Evolutionary conservation across 2,113 vertebrate species (phyloP), one percentile per base, ranked within the genome.

Genomic region (Pao palembangensis): DNA sequence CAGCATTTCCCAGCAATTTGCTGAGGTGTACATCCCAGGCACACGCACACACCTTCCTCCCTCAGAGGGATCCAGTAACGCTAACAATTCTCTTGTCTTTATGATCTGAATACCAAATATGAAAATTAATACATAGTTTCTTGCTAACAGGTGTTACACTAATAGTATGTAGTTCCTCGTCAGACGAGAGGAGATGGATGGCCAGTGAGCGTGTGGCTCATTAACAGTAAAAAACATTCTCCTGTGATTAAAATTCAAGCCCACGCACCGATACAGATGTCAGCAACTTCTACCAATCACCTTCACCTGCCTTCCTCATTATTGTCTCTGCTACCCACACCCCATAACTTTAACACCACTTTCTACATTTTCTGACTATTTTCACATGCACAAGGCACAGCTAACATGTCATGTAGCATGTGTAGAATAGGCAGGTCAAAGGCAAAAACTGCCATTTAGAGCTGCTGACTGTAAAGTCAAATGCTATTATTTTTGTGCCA

Each of bases 1-100:
- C 65, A 84, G 61, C 67, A 63, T 12, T 69, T 67, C 61, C 64
- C 64, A 56, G 58, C 80, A 82, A 79, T 58, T 16, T 75, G 76
- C 72, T 80, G 67, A 80, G 58, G 59, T 68, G 60, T 58, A 54
- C 64, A 64, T 58, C 71, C 58, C 13, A 57, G 31, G 1, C 46
- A 28, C 13, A 21, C n/a, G 16, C 31, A 42, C 34, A 23, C 51
- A 49, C 41, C 21, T 23, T 23, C 21, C 21, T 23, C 49, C 49
- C 49, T 31, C 25, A 1, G 15, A 64, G 31, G 49, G 56, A 70
- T 67, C 34, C 15, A 55, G 13, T 21, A 70, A 70, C 54, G 38
- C 49, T 60, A 31, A 52, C 0, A 21, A 65, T 60, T 20, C 28
- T 31, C 34, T 60, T 20, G 21, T 31, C 34, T 28, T 58, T 17